These are phyloP conservation scores for Brachypodius melanocephalos DNA, from an alignment of 2,113 vertebrate genomes.

Conservation along the genomic window DNA sequence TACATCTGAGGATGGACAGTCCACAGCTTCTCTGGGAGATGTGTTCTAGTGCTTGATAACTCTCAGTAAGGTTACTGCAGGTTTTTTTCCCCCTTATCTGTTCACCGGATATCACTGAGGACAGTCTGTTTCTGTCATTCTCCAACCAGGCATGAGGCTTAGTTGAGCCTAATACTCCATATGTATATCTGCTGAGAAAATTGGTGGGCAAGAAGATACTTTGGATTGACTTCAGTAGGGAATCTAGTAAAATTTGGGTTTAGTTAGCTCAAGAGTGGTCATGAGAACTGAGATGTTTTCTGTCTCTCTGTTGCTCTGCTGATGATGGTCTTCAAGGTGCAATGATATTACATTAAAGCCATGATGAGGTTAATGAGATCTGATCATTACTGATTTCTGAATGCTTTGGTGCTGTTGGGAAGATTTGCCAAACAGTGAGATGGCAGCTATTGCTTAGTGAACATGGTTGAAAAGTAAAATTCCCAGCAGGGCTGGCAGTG, in stretches of 20 bases:
- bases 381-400: background rate
- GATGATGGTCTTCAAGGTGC: background rate
- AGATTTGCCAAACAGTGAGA: background rate
- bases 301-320: background rate
- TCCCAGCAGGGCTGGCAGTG: background rate
- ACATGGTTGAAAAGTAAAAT: background rate
- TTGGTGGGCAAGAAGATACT: background rate
- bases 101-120: background rate
- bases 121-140: background rate
- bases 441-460: background rate
- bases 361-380: background rate
- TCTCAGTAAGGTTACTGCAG: background rate
- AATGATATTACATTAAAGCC: background rate
- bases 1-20: background rate
- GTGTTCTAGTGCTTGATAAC: background rate
- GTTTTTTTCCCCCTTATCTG: accelerated
- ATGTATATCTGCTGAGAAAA: background rate
- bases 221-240: background rate
- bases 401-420: background rate
- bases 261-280: background rate
- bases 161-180: background rate
- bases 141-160: accelerated
- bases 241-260: background rate
- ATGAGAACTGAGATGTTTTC: background rate
- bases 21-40: background rate